Conservation (phyloP, 2,888 invertebrate genomes). For the Leptopterna dolabrata region DNA sequence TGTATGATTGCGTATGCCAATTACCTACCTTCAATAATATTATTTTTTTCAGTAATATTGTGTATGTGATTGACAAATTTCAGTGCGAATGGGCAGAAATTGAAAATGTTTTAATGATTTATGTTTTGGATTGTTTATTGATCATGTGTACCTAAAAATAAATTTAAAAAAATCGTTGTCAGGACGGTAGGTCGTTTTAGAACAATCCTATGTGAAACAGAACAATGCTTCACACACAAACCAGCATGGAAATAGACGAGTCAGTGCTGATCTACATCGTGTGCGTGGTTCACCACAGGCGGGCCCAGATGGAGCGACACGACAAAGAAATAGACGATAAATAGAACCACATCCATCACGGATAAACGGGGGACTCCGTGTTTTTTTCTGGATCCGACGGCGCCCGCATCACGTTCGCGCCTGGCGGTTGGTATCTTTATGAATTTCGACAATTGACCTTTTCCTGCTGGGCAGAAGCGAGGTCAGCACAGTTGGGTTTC, state of each 20-base stretch:
- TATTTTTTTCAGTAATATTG: too few relatives aligned
- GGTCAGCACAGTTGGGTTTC: not conserved
- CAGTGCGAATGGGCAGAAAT: too few relatives aligned
- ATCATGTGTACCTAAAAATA: too few relatives aligned
- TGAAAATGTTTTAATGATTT: too few relatives aligned
- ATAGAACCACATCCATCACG: not conserved
- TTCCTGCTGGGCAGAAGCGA: not conserved
- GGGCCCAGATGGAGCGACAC: not conserved
- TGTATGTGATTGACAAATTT: too few relatives aligned
- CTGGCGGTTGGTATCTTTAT: not conserved
- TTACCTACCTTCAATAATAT: too few relatives aligned
- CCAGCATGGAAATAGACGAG: not conserved
- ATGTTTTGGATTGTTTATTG: too few relatives aligned
- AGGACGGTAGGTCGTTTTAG: too few relatives aligned
- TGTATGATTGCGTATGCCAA: too few relatives aligned
- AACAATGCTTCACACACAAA: not conserved
- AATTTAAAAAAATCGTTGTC: too few relatives aligned
- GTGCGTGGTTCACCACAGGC: not conserved
- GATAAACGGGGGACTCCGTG: not conserved
- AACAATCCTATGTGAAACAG: too few relatives aligned
- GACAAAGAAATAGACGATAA: not conserved
- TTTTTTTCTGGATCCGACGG: not conserved
- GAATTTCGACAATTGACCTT: constrained; percentile 11
- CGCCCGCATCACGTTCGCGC: not conserved
- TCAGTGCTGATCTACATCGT: not conserved